Evolutionary conservation across 1,140 invertebrate species (phyloP).

Genomic region (Arctopsyche grandis): DNA sequence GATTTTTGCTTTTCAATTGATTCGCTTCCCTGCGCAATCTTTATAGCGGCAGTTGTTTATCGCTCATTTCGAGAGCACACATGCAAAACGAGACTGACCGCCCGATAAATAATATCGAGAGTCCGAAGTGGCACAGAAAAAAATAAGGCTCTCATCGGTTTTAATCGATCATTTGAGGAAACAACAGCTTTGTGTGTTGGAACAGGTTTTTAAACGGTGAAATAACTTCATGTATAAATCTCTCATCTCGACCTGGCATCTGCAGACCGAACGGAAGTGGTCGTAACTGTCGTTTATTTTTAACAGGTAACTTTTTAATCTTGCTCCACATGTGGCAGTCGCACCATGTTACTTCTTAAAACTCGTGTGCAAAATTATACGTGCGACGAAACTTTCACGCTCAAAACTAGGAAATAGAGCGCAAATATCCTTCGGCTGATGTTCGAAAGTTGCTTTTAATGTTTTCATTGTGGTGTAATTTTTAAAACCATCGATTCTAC

Average conservation of each 20-base stretch:
- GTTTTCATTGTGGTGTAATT: background rate
- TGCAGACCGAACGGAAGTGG: conserved; percentile 13
- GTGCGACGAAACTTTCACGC: background rate
- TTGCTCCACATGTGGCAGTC: background rate
- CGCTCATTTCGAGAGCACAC: too few relatives aligned
- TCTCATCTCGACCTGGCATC: background rate
- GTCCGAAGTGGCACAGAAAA: background rate
- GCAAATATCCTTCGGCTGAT: background rate
- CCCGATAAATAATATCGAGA: too few relatives aligned
- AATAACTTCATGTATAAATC: conserved; percentile 27
- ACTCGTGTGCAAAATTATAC: background rate
- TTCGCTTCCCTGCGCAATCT: conserved; percentile 4
- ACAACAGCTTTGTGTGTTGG: conserved; percentile 18
- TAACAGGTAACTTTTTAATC: conserved; percentile 22
- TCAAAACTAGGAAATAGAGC: background rate
- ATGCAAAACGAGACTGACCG: too few relatives aligned
- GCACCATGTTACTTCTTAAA: background rate
- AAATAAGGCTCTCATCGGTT: conserved; percentile 15
- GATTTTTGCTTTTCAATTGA: background rate
- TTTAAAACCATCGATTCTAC: background rate
- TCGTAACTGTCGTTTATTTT: conserved; percentile 29
- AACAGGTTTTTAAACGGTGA: conserved; percentile 27
- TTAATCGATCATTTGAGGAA: conserved; percentile 30
- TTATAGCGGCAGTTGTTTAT: too few relatives aligned
- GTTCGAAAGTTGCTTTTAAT: background rate